Base-by-base conservation (phyloP, 1,140 invertebrate species). In the Drosophila sechellia region DNA sequence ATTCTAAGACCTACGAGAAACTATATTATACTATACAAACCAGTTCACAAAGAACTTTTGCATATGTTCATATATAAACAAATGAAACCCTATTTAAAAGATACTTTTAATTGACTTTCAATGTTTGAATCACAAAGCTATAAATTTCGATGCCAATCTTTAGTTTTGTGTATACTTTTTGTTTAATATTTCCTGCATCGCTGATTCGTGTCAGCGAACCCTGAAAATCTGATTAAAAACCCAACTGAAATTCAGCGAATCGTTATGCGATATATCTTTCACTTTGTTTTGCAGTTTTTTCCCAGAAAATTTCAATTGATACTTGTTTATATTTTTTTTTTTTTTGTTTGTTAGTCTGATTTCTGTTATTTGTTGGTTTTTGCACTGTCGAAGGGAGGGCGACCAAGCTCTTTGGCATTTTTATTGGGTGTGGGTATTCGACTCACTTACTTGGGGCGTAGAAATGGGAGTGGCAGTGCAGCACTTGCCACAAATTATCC, bases 401-500 rank as follows among this genome's bases (percentile, higher is more conserved):
- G 22, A 35, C 27, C 48, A 31, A 60, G 45, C 56, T 64, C 69
- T 73, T 74, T 75, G 72, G 63, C 53, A 75, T 75, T 75, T 64
- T 75, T 63, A 53, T 75, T 58, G 71, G 60, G 60, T 58, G 46
- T 74, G 72, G 3, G 10, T 42, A 5, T 42, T 42, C 59, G 69
- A 45, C 54, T 72, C 27, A 48, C 66, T 46, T 48, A 69, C 54
- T 64, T 12, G 56, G 22, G 27, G 59, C 52, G 70, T 25, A 64
- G 60, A 60, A 45, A 56, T 48, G 49, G 72, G 56, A 53, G 69
- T 73, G 69, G 56, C 57, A 39, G 17, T 57, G 56, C 72, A 66
- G 73, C 57, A 76, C 71, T 76, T 76, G 72, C 72, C 65, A 70
- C 74, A 77, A 77, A 77, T 77, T 77, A 77, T 77, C 74, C 74